phyloP scores from a whole-genome alignment of 2,888 invertebrate genomes.

The Thera obeliscata region DNA sequence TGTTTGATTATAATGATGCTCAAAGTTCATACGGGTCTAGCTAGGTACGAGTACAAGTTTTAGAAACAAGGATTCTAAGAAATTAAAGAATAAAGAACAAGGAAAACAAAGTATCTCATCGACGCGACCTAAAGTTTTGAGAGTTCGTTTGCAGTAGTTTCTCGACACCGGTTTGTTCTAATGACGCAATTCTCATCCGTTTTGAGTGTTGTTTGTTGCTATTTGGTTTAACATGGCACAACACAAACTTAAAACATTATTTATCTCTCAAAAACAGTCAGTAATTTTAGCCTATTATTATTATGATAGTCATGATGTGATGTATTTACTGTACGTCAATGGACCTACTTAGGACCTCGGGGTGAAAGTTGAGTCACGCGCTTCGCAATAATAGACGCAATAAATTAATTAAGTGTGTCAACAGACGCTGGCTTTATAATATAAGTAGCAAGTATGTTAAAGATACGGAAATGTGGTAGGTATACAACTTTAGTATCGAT shows the following conservation, averaged over 20 bases:
- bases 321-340: not conserved
- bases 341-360: not conserved
- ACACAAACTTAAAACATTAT: too few species aligned
- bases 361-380: slow-evolving; percentile 21
- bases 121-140: not conserved
- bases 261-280: too few species aligned
- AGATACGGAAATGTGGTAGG: too few species aligned
- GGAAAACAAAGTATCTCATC: not conserved
- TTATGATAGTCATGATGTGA: too few species aligned
- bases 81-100: not conserved
- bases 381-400: not conserved
- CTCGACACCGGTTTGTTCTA: slow-evolving; percentile 13
- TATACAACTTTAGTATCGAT: too few species aligned
- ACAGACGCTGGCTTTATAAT: too few species aligned
- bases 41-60: not conserved
- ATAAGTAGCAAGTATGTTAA: too few species aligned
- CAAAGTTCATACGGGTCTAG: not conserved
- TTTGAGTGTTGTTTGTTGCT: not conserved
- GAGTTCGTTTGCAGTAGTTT: not conserved
- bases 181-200: slow-evolving; percentile 14
- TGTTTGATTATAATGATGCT: not conserved
- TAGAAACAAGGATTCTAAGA: not conserved
- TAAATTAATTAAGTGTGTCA: too few species aligned
- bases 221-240: too few species aligned
- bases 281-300: too few species aligned